These are phyloP conservation scores for Tetrao urogallus DNA, from an alignment of 2,113 vertebrate species.

Conservation along the genomic window DNA sequence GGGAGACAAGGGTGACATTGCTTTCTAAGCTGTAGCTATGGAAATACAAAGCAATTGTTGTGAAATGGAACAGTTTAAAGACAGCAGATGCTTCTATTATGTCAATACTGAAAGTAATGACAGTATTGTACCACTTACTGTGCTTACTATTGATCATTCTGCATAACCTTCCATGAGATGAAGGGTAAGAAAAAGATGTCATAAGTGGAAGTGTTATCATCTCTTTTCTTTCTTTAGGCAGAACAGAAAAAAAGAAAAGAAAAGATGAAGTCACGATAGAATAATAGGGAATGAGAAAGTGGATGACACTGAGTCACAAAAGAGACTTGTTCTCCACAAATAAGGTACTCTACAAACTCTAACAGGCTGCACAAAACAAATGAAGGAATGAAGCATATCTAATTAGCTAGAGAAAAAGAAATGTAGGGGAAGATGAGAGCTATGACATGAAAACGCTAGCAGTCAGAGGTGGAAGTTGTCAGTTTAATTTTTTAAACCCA, in stretches of 20 bases:
- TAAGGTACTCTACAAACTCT: conserved; percentile 21
- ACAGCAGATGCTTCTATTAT: conserved; percentile 11
- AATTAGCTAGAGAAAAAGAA: conserved; percentile 22
- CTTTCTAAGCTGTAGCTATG: conserved; percentile 1
- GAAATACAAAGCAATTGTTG: conserved; percentile 9
- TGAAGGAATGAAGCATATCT: neutral
- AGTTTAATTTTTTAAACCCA: conserved; percentile 46
- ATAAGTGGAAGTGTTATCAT: conserved; percentile 4
- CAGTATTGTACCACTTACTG: conserved; percentile 5
- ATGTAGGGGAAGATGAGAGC: conserved; percentile 15
- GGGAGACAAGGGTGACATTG: neutral
- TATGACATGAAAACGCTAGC: conserved; percentile 30
- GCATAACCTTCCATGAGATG: neutral
- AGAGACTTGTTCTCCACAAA: conserved; percentile 43
- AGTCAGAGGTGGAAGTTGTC: conserved; percentile 58
- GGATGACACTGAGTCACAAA: conserved; percentile 30
- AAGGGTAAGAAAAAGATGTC: neutral
- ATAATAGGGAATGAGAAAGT: conserved; percentile 48
- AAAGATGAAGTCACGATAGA: conserved; percentile 13
- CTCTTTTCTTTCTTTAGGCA: conserved; percentile 9
- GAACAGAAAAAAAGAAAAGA: neutral
- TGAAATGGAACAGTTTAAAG: conserved; percentile 17
- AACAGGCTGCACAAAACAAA: conserved; percentile 22
- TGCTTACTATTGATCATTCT: neutral
- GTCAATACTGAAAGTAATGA: conserved; percentile 24